Base-by-base conservation (phyloP, 2,797 vertebrate genomes). In the Sylvilagus floridanus region DNA sequence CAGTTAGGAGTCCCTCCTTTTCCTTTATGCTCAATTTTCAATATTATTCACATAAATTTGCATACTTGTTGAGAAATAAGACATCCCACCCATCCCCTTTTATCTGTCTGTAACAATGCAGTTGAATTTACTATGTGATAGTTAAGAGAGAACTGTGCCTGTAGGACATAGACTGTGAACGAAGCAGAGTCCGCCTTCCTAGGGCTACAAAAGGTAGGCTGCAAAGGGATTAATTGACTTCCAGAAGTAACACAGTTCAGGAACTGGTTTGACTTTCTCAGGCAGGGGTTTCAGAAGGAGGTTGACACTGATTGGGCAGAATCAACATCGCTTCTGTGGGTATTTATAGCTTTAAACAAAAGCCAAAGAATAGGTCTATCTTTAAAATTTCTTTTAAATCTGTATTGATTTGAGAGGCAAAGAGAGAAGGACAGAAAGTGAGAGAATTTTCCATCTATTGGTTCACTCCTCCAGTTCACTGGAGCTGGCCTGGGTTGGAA, bases 21-120 rank as follows among this genome's bases (percentile, higher is more conserved):
- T 47, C 42, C 42, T 57, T 57, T 2, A 4, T 14, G 30, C 7
- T 10, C 37, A 75, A 0, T 57, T 69, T 97, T 81, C 35, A n/a
- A 77, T 5, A 57, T 2, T 28, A n/a, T 35, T 78, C n/a, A 35
- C 0, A 11, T 30, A 88, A 42, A 14, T 86, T 78, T 77, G 13
- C 19, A 37, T 28, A 63, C 28, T 83, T 24, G 1, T 14, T 79
- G 60, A 89, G 68, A 92, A 42, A 69, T 1, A 69, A 68, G 30
- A 54, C 2, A 35, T 0, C 1, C 9, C 10, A 3, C 1, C 8
- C 5, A 47, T 47, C 13, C 2, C 14, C 13, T 72, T 42, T 19
- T 0, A 24, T 63, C 75, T 62, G 76, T 42, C 5, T 52, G 19
- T 86, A 83, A 84, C 3, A 76, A 78, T 32, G 68, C 54, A 84